Conservation (phyloP, 2,888 invertebrate species). For the Caenorhabditis drosophilae region DNA sequence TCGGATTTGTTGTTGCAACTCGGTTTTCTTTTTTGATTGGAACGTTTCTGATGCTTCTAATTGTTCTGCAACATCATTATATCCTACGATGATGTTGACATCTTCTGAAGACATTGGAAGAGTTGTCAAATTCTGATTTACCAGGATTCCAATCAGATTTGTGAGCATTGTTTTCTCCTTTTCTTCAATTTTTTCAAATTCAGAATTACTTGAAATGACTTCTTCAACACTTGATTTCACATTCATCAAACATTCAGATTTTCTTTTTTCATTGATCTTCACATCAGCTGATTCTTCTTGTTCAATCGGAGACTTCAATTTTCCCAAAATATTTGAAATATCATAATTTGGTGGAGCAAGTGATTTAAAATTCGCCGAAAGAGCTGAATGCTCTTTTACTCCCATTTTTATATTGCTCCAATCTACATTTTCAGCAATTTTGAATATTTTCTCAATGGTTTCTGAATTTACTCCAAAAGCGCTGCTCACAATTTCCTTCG, state of each 20-base stretch:
- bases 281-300: slow-evolving; percentile 10
- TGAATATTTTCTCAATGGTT: slow-evolving; percentile 16
- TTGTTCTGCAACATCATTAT: neutral
- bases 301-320: slow-evolving; percentile 14
- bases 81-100: slow-evolving; percentile 9
- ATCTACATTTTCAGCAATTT: slow-evolving; percentile 21
- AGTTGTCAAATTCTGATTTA: slow-evolving; percentile 14
- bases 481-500: slow-evolving; percentile 8
- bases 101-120: slow-evolving; percentile 11
- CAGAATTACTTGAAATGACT: slow-evolving; percentile 5
- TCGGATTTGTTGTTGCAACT: neutral
- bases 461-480: slow-evolving; percentile 9
- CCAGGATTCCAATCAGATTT: slow-evolving; percentile 18
- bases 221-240: slow-evolving; percentile 10
- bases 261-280: slow-evolving; percentile 8
- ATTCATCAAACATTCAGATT: slow-evolving; percentile 9
- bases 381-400: slow-evolving; percentile 5
- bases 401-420: slow-evolving; percentile 18
- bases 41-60: neutral
- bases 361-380: slow-evolving; percentile 16
- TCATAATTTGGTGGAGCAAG: slow-evolving; percentile 14
- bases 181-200: slow-evolving; percentile 9
- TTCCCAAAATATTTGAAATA: slow-evolving; percentile 17
- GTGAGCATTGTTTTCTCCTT: slow-evolving; percentile 11
- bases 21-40: neutral